Percentiles rank a stretch among this genome's conserved stretches.
Conservation (phyloP, 2,797 vertebrate species). For the Hyperoplus immaculatus region DNA sequence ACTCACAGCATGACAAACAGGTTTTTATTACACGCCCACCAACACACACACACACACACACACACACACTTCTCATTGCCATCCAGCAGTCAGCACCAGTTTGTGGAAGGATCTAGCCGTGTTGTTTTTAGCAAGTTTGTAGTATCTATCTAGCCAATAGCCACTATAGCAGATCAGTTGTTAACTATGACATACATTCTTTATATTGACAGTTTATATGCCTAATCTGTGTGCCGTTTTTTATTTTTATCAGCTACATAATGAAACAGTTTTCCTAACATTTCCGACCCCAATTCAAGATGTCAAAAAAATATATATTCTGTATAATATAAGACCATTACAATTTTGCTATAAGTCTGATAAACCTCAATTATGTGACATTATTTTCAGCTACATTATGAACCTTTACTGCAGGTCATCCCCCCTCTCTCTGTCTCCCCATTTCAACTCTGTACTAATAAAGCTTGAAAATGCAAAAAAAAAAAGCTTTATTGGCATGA, state of each 20-base stretch:
- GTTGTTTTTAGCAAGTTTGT: not conserved
- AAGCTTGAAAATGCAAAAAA: too few species aligned
- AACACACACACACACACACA: too few species aligned
- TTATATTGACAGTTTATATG: not conserved
- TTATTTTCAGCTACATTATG: too few species aligned
- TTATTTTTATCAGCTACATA: not conserved
- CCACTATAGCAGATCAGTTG: too few species aligned
- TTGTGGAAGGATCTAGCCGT: not conserved
- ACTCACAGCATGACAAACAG: constrained; percentile 2
- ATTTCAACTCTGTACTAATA: too few species aligned
- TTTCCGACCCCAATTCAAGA: not conserved
- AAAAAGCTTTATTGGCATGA: too few species aligned
- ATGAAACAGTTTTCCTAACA: not conserved
- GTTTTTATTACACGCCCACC: not conserved
- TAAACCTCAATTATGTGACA: too few species aligned
- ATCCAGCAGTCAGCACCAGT: not conserved
- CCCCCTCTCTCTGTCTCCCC: too few species aligned
- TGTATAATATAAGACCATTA: rapidly evolving
- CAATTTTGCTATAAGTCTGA: not conserved
- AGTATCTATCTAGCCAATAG: not conserved
- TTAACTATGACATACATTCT: not conserved
- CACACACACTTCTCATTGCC: not conserved
- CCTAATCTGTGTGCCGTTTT: not conserved
- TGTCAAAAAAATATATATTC: not conserved
- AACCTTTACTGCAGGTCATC: too few species aligned